Evolutionary conservation across 1,140 invertebrate genomes (phyloP).

Genomic region (Aphaenogaster floridana): DNA sequence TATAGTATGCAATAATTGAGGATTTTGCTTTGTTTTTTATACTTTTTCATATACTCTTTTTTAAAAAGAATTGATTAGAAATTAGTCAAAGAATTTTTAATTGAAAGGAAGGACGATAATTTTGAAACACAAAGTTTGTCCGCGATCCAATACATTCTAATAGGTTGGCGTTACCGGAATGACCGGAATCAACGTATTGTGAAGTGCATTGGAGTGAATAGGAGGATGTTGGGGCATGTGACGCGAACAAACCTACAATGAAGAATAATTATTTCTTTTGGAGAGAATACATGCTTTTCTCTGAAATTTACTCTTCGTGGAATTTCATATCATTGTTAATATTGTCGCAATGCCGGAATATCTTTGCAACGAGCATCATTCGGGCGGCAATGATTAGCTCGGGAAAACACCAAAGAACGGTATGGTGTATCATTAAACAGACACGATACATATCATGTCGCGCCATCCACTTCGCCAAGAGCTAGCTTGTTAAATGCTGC

Average conservation of each 20-base stretch:
- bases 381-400: conserved; percentile 23
- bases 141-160: too few species aligned
- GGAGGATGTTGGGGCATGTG: too few species aligned
- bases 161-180: too few species aligned
- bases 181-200: too few species aligned
- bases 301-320: background rate
- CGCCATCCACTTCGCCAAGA: conserved; percentile 60
- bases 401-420: conserved; percentile 1
- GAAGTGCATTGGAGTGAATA: too few species aligned
- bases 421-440: conserved; percentile 7
- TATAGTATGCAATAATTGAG: background rate
- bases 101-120: background rate
- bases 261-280: background rate
- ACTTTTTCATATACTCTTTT: background rate
- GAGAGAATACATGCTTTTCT: background rate
- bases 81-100: background rate
- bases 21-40: background rate
- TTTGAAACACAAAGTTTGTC: background rate
- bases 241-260: too few species aligned
- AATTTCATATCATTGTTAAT: background rate
- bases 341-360: background rate
- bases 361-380: background rate
- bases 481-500: conserved; percentile 76
- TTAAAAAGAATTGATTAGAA: background rate
- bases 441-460: conserved; percentile 14